Percentiles rank a stretch among this genome's conserved stretches.
These are phyloP conservation scores for Scatophagus argus DNA, from an alignment of 2,113 vertebrate genomes.

Conservation along the genomic window DNA sequence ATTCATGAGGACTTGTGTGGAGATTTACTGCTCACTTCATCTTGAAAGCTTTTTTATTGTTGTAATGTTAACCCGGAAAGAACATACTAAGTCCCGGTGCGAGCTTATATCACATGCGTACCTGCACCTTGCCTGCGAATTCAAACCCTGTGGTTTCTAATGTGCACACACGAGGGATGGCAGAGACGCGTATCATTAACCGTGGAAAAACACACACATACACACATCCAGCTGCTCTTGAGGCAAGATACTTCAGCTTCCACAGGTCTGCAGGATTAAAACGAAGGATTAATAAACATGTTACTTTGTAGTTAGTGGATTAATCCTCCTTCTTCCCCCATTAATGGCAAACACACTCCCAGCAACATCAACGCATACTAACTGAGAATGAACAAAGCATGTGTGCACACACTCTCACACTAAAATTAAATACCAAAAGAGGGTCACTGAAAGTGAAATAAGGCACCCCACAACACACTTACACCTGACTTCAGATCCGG, in stretches of 20 bases:
- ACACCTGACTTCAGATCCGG: conserved; percentile 23
- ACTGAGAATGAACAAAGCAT: conserved; percentile 25
- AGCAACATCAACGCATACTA: conserved; percentile 22
- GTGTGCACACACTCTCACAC: not conserved
- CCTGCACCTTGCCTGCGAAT: conserved; percentile 48
- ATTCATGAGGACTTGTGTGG: conserved; percentile 64
- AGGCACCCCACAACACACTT: conserved; percentile 10
- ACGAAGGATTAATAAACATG: conserved; percentile 61
- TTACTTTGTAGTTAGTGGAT: conserved; percentile 61
- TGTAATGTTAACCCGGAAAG: conserved; percentile 81
- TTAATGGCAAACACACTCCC: conserved; percentile 42
- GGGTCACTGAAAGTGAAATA: conserved; percentile 37
- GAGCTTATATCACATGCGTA: conserved; percentile 66
- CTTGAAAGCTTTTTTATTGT: conserved; percentile 86
- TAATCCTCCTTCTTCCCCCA: conserved; percentile 53
- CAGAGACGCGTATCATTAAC: conserved; percentile 36
- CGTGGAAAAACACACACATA: conserved; percentile 14
- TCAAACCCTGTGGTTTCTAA: conserved; percentile 60
- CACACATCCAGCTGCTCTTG: conserved; percentile 37
- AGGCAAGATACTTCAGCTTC: conserved; percentile 52
- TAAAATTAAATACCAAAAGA: conserved; percentile 41
- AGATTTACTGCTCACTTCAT: conserved; percentile 80
- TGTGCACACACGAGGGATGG: conserved; percentile 38
- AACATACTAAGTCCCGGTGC: conserved; percentile 66
- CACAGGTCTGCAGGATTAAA: conserved; percentile 67